Percentiles rank a stretch among this genome's conserved stretches.
phyloP scores from a whole-genome alignment of 1,140 invertebrate genomes.

The Bombus pascuorum region DNA sequence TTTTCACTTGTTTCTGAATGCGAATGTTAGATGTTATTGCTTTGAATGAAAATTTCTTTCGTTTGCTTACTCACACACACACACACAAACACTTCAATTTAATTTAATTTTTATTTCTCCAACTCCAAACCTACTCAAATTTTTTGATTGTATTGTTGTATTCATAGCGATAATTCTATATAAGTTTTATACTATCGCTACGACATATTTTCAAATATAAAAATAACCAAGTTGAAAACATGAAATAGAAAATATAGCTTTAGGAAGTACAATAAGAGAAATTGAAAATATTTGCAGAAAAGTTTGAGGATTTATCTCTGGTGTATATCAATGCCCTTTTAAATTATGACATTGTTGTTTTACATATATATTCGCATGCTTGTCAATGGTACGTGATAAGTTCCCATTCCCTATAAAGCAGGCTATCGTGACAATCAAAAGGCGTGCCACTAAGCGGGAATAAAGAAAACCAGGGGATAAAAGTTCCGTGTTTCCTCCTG shows the following conservation, averaged over 20 bases:
- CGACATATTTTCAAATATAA: no score
- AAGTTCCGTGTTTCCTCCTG: constrained; percentile 25
- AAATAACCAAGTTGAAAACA: neutral
- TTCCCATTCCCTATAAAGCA: no score
- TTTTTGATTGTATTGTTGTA: neutral
- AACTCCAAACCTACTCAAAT: neutral
- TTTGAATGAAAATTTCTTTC: neutral
- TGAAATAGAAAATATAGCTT: neutral
- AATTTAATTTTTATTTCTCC: no score
- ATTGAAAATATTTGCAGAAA: no score
- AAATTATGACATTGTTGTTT: no score
- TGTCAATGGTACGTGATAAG: constrained; percentile 8
- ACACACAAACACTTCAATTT: neutral
- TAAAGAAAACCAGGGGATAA: neutral
- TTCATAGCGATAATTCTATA: neutral
- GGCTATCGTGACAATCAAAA: constrained; percentile 15
- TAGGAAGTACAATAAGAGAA: neutral
- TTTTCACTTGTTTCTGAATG: neutral
- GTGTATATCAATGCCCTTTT: neutral
- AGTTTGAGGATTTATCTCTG: neutral
- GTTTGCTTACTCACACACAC: no score
- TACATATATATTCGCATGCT: neutral
- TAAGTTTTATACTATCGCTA: neutral
- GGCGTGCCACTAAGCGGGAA: neutral
- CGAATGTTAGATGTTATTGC: neutral